Evolutionary conservation across 2,113 vertebrate species (phyloP), one percentile per base, ranked within the genome.

Genomic region (Echinops telfairi): DNA sequence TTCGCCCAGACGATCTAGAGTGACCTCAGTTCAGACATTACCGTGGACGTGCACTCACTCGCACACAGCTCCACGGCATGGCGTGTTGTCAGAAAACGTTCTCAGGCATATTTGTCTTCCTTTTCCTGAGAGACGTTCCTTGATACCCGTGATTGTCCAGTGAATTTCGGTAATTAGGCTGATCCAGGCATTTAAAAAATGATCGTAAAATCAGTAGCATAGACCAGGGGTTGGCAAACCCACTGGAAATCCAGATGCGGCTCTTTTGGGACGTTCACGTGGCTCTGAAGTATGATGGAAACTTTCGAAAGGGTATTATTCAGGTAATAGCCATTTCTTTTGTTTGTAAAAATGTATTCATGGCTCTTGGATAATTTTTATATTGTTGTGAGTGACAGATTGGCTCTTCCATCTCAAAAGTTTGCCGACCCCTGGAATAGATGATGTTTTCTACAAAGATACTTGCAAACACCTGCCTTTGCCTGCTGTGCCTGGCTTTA

Each of bases 21-120:
- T 89, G 89, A 94, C 82, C 92, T 96, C 82, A 91, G 33, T 89
- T 80, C 88, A 94, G 95, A 95, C 95, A 95, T 95, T 84, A 87
- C 91, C 95, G 92, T 96, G 87, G 91, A 91, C 94, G 87, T 89
- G 91, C 79, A 64, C 43, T 89, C 43, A 47, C 87, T 53, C n/a
- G 83, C 57, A 73, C n/a, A 73, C 33, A 94, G 77, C 73, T 94
- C 91, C 87, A 92, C 78, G 96, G 73, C 88, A 91, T 91, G 73
- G 82, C 88, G 60, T 79, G 27, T 70, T 91, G 78, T 89, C 76
- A 57, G 31, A 77, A 94, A 92, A 81, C 5, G 29, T 78, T 84
- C 33, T 83, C 36, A 80, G 70, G 22, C 2, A 3, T 36, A 29
- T 73, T 86, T 68, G 40, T 68, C 29, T 92, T 93, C 29, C 2